phyloP scores from a whole-genome alignment of 2,888 invertebrate species.

The Calliopum simillimum region DNA sequence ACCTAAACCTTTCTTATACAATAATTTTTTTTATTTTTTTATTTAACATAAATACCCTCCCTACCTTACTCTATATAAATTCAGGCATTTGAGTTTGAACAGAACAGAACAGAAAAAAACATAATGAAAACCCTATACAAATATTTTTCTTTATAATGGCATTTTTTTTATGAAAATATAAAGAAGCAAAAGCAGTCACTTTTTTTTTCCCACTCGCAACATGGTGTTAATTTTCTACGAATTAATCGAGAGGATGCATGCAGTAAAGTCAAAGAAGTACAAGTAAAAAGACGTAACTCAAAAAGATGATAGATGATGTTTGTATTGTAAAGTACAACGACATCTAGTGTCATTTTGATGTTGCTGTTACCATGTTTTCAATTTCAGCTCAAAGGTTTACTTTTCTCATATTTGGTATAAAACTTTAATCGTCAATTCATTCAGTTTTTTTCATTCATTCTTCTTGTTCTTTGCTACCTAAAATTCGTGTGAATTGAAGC shows the following conservation, averaged over 20 bases:
- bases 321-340: conserved; percentile 2
- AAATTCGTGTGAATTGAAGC: background rate
- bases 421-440: conserved; percentile 1
- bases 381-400: background rate
- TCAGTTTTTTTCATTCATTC: conserved; percentile 10
- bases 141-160: conserved; percentile 19
- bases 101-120: too few species aligned
- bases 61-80: too few species aligned
- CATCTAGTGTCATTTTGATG: conserved; percentile 10
- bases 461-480: background rate
- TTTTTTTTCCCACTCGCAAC: background rate
- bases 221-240: conserved; percentile 24
- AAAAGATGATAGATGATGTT: background rate
- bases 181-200: background rate
- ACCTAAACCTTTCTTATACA: too few species aligned
- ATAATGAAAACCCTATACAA: conserved; percentile 17
- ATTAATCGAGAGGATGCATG: conserved; percentile 4
- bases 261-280: conserved; percentile 6
- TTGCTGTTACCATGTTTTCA: background rate
- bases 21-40: too few species aligned
- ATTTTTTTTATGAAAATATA: background rate
- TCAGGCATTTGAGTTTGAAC: too few species aligned
- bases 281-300: background rate
- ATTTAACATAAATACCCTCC: too few species aligned
- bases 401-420: background rate